phyloP scores from a whole-genome alignment of 2,888 invertebrate genomes.

The Caenorhabditis doughertyi region DNA sequence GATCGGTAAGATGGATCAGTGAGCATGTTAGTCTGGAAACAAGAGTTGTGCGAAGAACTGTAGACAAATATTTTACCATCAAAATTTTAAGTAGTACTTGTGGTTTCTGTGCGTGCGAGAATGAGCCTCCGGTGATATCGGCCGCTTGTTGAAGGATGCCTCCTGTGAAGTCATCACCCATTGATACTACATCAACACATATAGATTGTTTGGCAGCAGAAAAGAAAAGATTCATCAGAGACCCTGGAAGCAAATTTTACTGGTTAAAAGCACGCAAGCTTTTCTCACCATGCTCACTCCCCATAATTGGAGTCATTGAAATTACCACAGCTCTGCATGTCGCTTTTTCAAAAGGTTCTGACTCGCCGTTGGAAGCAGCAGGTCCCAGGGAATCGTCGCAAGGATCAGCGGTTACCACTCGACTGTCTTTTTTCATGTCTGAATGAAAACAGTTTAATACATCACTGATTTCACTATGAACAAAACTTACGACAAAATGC shows the following conservation, averaged over 20 bases:
- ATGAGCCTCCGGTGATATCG: conserved; percentile 73
- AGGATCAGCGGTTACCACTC: conserved; percentile 24
- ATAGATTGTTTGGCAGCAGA: conserved; percentile 70
- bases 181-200: conserved; percentile 69
- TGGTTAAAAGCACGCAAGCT: background rate
- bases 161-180: conserved; percentile 65
- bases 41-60: background rate
- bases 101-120: conserved; percentile 45
- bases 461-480: background rate
- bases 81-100: conserved; percentile 42
- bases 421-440: conserved; percentile 66
- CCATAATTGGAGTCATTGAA: conserved; percentile 65
- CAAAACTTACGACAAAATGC: conserved; percentile 69
- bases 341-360: conserved; percentile 1
- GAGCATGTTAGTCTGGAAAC: conserved; percentile 64
- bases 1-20: conserved; percentile 52
- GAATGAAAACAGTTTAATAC: background rate
- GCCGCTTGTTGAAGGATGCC: conserved; percentile 73
- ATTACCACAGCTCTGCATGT: conserved; percentile 64
- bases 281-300: conserved; percentile 66
- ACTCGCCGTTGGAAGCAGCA: conserved; percentile 7
- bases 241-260: conserved; percentile 23
- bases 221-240: conserved; percentile 74
- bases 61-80: conserved; percentile 47
- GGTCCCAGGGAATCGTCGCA: conserved; percentile 56